Conservation (phyloP, 2,797 vertebrate species). For the Danio kyathit region DNA sequence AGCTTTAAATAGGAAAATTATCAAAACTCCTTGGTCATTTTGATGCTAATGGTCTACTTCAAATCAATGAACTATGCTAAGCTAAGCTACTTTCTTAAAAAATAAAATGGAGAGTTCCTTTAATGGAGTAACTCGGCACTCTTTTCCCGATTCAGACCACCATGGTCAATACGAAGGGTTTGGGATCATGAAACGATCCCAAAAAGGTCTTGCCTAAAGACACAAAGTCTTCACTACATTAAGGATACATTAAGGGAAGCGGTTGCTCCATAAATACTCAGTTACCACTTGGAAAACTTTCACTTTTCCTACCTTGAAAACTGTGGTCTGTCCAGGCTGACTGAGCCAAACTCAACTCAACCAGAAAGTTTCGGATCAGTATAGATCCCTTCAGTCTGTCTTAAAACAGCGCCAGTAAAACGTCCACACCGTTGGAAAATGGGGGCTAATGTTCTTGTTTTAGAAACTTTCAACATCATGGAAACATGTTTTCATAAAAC, state of each 20-base stretch:
- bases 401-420: conserved; percentile 30
- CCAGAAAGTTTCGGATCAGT: conserved; percentile 24
- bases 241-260: conserved; percentile 31
- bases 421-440: conserved; percentile 17
- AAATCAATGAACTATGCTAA: too few relatives aligned
- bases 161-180: conserved; percentile 62
- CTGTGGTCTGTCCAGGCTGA: conserved; percentile 21
- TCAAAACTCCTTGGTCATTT: too few relatives aligned
- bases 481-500: conserved; percentile 5
- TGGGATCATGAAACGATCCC: conserved; percentile 37
- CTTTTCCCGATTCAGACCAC: conserved; percentile 68
- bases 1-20: too few relatives aligned
- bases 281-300: conserved; percentile 34
- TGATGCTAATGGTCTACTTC: too few relatives aligned
- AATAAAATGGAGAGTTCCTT: too few relatives aligned
- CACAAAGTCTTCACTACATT: conserved; percentile 46
- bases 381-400: conserved; percentile 3
- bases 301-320: conserved; percentile 36
- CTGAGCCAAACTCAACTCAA: conserved; percentile 29
- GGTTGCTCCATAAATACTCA: conserved; percentile 39
- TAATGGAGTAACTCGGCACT: conserved; percentile 73
- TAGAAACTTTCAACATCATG: background rate
- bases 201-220: conserved; percentile 47
- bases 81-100: too few relatives aligned
- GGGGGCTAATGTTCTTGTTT: background rate